Base-by-base conservation (phyloP, 2,113 vertebrate species). In the Protomyctophum bolini region DNA sequence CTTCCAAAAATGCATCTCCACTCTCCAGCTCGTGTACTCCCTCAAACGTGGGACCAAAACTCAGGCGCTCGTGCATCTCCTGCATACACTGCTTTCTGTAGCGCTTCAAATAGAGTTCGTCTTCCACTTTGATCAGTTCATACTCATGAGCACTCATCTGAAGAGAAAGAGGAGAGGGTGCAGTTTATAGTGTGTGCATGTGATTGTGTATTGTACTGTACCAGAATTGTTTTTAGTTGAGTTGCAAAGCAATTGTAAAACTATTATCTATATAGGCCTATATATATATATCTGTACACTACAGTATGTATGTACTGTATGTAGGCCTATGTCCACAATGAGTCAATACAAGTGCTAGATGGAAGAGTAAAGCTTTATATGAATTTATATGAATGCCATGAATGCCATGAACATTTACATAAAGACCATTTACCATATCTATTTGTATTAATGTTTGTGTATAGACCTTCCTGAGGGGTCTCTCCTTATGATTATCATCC, bases 1-100 rank as follows among this genome's bases (percentile, higher is more conserved):
- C 93, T 60, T 96, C 94, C 82, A 99, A 91, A 89, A 99, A 99
- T 71, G 95, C 93, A 56, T 98, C 95, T 45, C 96, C 95, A 0
- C 85, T 95, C 50, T 94, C 92, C 5, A 99, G 93, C 86, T 98
- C 96, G 0, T 91, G 89, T 28, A 98, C 82, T 0, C 80, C 88
- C 10, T 96, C 95, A 0, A 97, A 96, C 50, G 90, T 94, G 0
- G 96, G 96, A 55, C 96, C 96, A 2, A 98, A 97, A 74, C 97
- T 99, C 60, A 99, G 86, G 56, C 93, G 89, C 90, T 97, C 94
- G 10, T 96, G 96, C 97, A 98, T 98, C 14, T 96, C 94, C 84
- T 95, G 94, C 97, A 99, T 99, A 41, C 96, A 97, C 67, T 95
- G 95, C 73, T 94, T 95, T 15, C 96, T 94, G 81, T 98, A 99